These are phyloP conservation scores for Chloebia gouldiae DNA, from an alignment of 2,113 vertebrate species.

Conservation along the genomic window DNA sequence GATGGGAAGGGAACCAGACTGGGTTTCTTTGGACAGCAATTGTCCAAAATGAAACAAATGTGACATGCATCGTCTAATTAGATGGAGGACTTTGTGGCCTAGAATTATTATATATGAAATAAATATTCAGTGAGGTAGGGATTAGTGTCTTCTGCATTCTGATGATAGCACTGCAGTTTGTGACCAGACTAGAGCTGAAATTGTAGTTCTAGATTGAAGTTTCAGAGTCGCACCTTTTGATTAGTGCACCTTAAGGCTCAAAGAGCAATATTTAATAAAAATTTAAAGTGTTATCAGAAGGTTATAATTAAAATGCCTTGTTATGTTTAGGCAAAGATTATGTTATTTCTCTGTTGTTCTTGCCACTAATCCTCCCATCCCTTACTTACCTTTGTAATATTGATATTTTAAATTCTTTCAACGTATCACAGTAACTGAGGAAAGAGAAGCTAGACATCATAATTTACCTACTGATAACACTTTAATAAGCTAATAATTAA, in stretches of 20 bases:
- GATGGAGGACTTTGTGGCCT: background rate
- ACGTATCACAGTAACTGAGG: background rate
- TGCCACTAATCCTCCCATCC: background rate
- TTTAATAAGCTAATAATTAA: background rate
- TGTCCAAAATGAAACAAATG: background rate
- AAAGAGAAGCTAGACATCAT: background rate
- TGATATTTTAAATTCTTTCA: background rate
- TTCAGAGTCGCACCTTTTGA: background rate
- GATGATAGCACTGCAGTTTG: background rate
- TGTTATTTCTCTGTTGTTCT: background rate
- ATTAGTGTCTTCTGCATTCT: background rate
- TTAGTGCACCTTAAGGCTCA: background rate
- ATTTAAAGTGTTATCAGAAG: background rate
- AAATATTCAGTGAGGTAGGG: background rate
- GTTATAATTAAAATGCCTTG: background rate
- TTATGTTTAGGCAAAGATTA: background rate
- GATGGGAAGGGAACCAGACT: background rate
- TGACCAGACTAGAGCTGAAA: background rate
- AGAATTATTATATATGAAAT: background rate
- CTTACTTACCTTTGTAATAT: background rate
- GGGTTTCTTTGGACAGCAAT: background rate
- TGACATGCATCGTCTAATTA: background rate
- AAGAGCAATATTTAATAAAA: background rate
- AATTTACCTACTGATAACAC: background rate
- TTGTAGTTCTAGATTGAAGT: background rate